Percentiles rank a stretch among this genome's conserved stretches.
These are phyloP conservation scores for Monochamus alternatus DNA, from an alignment of 2,888 invertebrate species.

Conservation along the genomic window DNA sequence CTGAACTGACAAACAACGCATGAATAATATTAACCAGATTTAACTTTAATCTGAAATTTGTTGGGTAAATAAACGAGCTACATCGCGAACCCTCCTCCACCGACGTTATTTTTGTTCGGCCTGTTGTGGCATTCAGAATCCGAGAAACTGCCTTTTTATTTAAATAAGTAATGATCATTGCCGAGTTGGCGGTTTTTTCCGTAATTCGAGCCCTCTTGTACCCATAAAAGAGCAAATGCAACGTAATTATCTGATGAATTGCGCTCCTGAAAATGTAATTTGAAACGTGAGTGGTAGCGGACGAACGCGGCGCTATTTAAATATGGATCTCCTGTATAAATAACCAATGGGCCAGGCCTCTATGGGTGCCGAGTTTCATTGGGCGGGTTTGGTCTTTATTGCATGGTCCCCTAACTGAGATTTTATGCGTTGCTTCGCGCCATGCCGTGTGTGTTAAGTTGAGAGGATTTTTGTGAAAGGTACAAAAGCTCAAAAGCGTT, in stretches of 20 bases:
- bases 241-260: constrained; percentile 39
- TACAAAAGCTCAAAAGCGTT: neutral
- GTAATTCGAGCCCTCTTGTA: constrained; percentile 28
- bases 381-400: constrained; percentile 30
- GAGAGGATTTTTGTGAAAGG: neutral
- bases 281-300: constrained; percentile 11
- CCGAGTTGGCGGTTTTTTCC: constrained; percentile 31
- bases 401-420: constrained; percentile 17
- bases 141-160: constrained; percentile 31
- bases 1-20: too few relatives aligned
- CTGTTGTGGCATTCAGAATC: constrained; percentile 26
- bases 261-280: constrained; percentile 39
- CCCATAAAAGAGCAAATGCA: constrained; percentile 23
- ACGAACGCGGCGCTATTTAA: constrained; percentile 20
- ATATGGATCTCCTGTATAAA: constrained; percentile 31
- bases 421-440: constrained; percentile 10
- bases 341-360: constrained; percentile 27
- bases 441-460: constrained; percentile 3
- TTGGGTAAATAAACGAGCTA: neutral
- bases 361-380: constrained; percentile 18
- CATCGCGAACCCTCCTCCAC: neutral
- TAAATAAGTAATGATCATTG: constrained; percentile 34
- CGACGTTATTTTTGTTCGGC: neutral
- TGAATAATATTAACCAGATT: neutral
- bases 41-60: constrained; percentile 16